Conservation (phyloP, 2,113 vertebrate genomes). For the Hippolais icterina region DNA sequence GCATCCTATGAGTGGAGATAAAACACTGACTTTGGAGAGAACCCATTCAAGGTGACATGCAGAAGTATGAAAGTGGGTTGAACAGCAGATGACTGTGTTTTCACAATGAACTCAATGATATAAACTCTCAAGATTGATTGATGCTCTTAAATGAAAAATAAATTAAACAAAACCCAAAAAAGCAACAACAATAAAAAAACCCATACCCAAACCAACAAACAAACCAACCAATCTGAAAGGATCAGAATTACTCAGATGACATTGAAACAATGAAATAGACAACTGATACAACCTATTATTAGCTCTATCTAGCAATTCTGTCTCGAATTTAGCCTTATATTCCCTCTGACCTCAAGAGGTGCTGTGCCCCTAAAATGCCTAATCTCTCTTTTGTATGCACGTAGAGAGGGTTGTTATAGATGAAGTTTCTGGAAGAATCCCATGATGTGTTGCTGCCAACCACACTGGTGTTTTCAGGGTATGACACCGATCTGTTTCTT, state of each 20-base stretch:
- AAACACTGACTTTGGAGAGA: background rate
- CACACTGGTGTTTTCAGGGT: background rate
- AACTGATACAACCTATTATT: background rate
- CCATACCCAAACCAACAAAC: background rate
- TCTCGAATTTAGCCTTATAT: background rate
- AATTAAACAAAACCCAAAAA: background rate
- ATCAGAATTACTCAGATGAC: background rate
- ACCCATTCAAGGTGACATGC: background rate
- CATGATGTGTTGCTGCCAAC: background rate
- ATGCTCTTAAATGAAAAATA: background rate
- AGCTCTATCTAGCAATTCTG: background rate
- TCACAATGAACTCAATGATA: background rate
- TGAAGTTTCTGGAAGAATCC: background rate
- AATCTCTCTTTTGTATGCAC: rapidly evolving
- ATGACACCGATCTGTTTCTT: background rate
- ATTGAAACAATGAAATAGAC: background rate
- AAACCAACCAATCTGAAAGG: background rate
- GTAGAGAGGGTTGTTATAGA: background rate
- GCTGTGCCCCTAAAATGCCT: background rate
- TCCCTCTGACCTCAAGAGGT: background rate
- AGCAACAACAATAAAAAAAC: rapidly evolving
- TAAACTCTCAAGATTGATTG: background rate
- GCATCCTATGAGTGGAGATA: background rate
- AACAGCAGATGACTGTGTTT: background rate
- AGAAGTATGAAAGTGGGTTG: background rate